These are phyloP conservation scores for Meloidogyne floridensis DNA, from an alignment of 1,140 invertebrate species.

Conservation along the genomic window DNA sequence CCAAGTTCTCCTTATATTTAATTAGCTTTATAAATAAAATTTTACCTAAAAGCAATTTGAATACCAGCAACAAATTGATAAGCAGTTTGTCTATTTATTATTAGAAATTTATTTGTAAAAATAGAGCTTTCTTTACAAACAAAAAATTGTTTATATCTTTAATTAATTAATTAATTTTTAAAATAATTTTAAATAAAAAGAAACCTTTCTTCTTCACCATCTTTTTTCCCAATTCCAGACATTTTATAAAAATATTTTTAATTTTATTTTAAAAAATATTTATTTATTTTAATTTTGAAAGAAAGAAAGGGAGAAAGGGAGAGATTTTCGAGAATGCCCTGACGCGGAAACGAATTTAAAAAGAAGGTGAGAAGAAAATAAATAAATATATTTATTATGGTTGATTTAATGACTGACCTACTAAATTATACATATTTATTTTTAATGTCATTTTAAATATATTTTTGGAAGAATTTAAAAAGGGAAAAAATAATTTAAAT, in stretches of 20 bases:
- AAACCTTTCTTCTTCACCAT: neutral
- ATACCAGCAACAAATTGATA: slow-evolving; percentile 62
- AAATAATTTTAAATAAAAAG: neutral
- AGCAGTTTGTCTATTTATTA: slow-evolving; percentile 39
- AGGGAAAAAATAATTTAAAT: no score
- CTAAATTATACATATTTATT: neutral
- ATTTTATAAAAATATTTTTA: neutral
- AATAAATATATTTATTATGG: neutral
- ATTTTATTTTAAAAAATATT: neutral
- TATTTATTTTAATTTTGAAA: neutral
- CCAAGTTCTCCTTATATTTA: neutral
- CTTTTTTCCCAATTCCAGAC: neutral
- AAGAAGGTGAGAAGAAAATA: neutral
- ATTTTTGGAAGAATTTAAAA: no score
- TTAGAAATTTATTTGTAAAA: neutral
- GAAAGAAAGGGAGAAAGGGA: neutral
- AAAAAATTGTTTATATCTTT: neutral
- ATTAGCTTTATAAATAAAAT: neutral
- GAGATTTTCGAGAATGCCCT: neutral
- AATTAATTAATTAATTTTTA: neutral
- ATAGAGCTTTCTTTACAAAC: neutral
- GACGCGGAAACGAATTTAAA: neutral
- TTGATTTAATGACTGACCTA: neutral
- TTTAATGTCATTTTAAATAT: no score
- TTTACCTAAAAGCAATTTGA: slow-evolving; percentile 61